Conservation (phyloP, 2,888 invertebrate genomes). For the Diaphora mendica region DNA sequence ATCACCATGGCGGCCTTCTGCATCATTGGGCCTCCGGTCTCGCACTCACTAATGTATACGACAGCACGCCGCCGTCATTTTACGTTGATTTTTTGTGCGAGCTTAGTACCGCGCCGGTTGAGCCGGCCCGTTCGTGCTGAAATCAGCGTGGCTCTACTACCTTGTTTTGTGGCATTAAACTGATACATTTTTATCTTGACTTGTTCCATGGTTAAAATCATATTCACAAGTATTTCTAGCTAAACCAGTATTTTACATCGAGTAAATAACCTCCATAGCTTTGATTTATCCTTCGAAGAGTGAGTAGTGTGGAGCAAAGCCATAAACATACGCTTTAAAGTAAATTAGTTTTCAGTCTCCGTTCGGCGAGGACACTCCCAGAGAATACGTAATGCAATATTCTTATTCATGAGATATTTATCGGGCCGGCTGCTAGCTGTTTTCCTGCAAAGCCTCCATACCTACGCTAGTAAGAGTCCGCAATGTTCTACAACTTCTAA, state of each 20-base stretch:
- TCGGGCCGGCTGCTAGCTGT: constrained; percentile 52
- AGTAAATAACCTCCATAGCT: not conserved
- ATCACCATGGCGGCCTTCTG: no score
- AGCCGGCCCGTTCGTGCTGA: no score
- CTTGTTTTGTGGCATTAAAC: no score
- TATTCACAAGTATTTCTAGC: not conserved
- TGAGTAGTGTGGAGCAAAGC: constrained; percentile 13
- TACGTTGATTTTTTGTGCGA: no score
- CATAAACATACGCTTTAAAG: constrained; percentile 52
- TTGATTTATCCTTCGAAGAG: constrained; percentile 20
- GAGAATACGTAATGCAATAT: constrained; percentile 77
- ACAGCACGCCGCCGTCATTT: no score
- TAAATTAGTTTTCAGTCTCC: constrained; percentile 58
- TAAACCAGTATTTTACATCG: not conserved
- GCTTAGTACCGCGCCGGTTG: no score
- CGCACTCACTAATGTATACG: no score
- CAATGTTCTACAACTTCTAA: constrained; percentile 31
- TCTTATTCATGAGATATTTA: constrained; percentile 81
- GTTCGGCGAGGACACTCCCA: constrained; percentile 48
- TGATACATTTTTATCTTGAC: no score
- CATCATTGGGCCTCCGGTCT: no score
- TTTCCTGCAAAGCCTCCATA: constrained; percentile 26
- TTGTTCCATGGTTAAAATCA: no score
- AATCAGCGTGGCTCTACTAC: no score
- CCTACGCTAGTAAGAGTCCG: constrained; percentile 22